Base-by-base conservation (phyloP, 2,113 vertebrate genomes). In the Numenius arquata region DNA sequence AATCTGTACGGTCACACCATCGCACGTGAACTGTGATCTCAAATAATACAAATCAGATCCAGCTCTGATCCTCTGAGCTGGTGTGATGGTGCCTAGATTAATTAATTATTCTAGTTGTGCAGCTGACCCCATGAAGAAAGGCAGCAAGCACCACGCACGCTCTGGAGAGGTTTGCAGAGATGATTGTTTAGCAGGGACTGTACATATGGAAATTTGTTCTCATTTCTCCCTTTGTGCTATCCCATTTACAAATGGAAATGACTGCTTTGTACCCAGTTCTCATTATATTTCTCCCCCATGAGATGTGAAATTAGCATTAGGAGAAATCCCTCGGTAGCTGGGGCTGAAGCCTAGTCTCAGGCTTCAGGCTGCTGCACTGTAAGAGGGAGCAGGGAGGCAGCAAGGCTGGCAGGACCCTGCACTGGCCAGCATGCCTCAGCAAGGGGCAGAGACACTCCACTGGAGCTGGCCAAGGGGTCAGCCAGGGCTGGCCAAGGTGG, bases 161-260 rank as follows among this genome's bases (percentile, higher is more conserved):
- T 21, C 41, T 38, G 45, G 89, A 76, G 66, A 66, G 89, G 67
- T 78, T 89, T 93, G 88, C 91, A 73, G 74, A 87, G 92, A 76
- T 62, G 85, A 89, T 89, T 96, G 87, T 93, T 93, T 89, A 88
- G 78, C 85, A 76, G 74, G 84, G 71, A 89, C 95, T 91, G 88
- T 93, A 76, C 88, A 88, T 96, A 95, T 91, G 95, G 96, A 96
- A 97, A 97, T 97, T 85, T 96, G 88, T 97, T 90, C 95, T 97
- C 71, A 66, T 93, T 95, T 95, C 89, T 89, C 83, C 50, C 67
- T 90, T 96, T 95, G 95, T 95, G 91, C 78, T 85, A 5, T 30
- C 58, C 85, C 68, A 58, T 90, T 96, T 80, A 71, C 88, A 93
- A 93, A 91, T 95, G 93, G 89, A 97, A 97, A 96, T 94, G n/a